Conservation (phyloP, 2,888 invertebrate genomes). For the Dicroscelio sp. region DNA sequence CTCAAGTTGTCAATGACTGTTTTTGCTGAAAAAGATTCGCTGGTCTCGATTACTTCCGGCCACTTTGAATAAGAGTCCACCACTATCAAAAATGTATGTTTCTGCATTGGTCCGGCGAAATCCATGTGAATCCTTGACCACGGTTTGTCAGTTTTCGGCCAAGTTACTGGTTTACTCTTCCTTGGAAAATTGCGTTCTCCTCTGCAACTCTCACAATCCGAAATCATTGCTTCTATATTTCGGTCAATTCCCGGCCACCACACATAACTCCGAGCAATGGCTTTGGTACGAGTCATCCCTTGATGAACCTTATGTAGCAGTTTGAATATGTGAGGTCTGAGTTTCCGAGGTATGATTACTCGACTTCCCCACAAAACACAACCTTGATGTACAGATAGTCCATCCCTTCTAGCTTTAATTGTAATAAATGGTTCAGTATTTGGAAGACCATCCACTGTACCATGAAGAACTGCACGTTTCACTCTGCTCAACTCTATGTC, state of each 20-base stretch:
- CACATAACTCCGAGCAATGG: background rate
- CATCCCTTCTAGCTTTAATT: slow-evolving; percentile 7
- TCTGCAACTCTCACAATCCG: background rate
- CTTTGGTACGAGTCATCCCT: background rate
- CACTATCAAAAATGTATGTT: slow-evolving; percentile 38
- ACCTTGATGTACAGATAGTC: background rate
- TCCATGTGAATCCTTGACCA: background rate
- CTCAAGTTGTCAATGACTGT: slow-evolving; percentile 4
- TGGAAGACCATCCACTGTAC: slow-evolving; percentile 4
- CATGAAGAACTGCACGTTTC: background rate
- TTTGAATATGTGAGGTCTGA: background rate
- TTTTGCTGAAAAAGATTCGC: slow-evolving; percentile 16
- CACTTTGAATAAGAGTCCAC: slow-evolving; percentile 89
- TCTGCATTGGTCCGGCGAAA: background rate
- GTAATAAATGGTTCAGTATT: slow-evolving; percentile 1
- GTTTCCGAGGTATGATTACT: background rate
- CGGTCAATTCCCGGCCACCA: slow-evolving; percentile 32
- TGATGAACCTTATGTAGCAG: slow-evolving; percentile 1
- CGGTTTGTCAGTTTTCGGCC: slow-evolving; percentile 12
- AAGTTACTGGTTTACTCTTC: background rate
- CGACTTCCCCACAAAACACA: background rate
- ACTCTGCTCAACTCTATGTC: background rate
- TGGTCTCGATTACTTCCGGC: slow-evolving; percentile 86
- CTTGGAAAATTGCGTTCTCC: background rate
- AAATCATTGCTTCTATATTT: background rate